Conservation (phyloP, 2,113 vertebrate genomes). For the Cyphomyrus discorhynchus region DNA sequence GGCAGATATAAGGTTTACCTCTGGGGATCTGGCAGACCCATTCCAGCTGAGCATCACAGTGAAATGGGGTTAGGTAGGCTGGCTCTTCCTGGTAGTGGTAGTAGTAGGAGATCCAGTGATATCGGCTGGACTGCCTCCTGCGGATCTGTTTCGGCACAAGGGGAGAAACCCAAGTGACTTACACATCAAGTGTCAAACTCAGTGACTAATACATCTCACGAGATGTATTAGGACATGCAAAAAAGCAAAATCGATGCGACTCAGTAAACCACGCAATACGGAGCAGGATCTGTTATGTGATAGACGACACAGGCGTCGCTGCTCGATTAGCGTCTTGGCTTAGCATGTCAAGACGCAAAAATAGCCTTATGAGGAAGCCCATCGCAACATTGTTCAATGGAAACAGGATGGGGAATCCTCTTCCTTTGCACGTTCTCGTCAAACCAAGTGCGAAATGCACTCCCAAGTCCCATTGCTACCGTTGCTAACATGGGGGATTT, state of each 20-base stretch:
- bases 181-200: background rate
- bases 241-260: background rate
- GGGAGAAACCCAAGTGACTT: background rate
- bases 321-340: background rate
- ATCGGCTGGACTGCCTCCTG: constrained; percentile 9
- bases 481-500: background rate
- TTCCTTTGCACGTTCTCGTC: background rate
- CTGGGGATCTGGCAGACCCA: constrained; percentile 91
- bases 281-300: background rate
- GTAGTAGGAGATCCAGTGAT: constrained; percentile 11
- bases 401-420: background rate
- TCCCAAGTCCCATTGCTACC: background rate
- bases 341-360: background rate
- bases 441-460: background rate
- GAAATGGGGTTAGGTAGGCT: constrained; percentile 59
- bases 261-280: background rate
- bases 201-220: background rate
- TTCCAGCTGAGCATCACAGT: constrained; percentile 79
- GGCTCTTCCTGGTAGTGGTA: background rate
- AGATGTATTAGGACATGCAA: background rate
- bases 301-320: background rate
- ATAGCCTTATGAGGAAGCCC: background rate
- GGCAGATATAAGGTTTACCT: constrained; percentile 51
- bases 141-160: constrained; percentile 40
- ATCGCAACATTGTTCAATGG: background rate